These are phyloP conservation scores for Drosophila seguyi DNA, from an alignment of 1,140 invertebrate species.

Conservation along the genomic window DNA sequence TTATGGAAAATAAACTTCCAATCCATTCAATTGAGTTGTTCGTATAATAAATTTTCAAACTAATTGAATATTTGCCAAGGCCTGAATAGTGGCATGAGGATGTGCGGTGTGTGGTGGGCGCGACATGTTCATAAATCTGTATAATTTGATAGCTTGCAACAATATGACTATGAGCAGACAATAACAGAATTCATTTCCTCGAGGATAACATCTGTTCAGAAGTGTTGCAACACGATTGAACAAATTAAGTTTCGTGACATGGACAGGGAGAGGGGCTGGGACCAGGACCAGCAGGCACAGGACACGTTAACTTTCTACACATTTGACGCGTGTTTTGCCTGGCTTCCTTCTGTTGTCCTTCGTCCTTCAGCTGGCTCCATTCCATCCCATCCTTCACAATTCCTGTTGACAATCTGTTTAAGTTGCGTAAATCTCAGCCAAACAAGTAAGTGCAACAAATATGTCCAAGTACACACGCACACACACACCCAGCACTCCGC, in stretches of 20 bases:
- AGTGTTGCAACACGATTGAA: slow-evolving; percentile 68
- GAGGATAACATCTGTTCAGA: slow-evolving; percentile 74
- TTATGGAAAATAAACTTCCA: slow-evolving; percentile 57
- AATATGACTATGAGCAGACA: slow-evolving; percentile 20
- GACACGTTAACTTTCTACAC: slow-evolving; percentile 42
- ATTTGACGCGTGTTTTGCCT: slow-evolving; percentile 43
- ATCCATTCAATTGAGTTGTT: slow-evolving; percentile 31
- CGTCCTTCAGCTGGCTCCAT: slow-evolving; percentile 4
- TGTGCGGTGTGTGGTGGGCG: background rate
- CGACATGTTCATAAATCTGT: slow-evolving; percentile 36
- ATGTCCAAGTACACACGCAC: slow-evolving; percentile 19
- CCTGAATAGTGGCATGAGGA: background rate
- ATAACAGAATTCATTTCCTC: slow-evolving; percentile 68
- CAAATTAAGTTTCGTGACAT: slow-evolving; percentile 61
- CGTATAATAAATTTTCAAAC: slow-evolving; percentile 58
- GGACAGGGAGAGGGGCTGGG: background rate
- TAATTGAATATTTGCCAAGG: slow-evolving; percentile 59
- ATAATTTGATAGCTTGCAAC: slow-evolving; percentile 21
- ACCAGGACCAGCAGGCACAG: slow-evolving; percentile 18
- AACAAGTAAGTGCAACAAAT: slow-evolving; percentile 51
- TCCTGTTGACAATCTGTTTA: slow-evolving; percentile 71
- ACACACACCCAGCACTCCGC: slow-evolving; percentile 26
- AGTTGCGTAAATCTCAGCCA: slow-evolving; percentile 71
- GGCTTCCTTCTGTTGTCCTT: slow-evolving; percentile 22
- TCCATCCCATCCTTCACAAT: slow-evolving; percentile 23